A percentile compares a stretch with the other conserved stretches of the same genome.
Evolutionary conservation across 2,113 vertebrate genomes (phyloP).

Genomic region (Platichthys stellatus): DNA sequence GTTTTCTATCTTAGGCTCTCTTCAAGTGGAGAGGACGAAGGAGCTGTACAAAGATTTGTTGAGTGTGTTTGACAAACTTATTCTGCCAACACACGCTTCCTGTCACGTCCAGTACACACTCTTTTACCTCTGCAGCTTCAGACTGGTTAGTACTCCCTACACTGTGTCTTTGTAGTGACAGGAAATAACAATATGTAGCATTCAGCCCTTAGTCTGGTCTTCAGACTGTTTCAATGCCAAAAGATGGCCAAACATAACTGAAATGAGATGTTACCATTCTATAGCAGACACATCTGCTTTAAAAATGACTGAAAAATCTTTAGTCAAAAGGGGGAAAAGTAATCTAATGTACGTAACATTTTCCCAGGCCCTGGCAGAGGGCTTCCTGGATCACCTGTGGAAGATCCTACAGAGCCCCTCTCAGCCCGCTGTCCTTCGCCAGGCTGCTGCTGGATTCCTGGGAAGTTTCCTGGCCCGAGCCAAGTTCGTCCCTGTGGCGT

Average conservation of each 20-base stretch:
- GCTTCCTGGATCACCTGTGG: conserved; percentile 97
- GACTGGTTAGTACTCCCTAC: conserved; percentile 86
- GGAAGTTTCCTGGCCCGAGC: conserved; percentile 96
- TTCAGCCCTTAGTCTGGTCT: not conserved
- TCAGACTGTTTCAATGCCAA: not conserved
- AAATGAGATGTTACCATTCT: too few relatives aligned
- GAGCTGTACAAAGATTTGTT: conserved; percentile 90
- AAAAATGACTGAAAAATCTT: too few relatives aligned
- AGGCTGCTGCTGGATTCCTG: conserved; percentile 90
- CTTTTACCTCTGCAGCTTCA: conserved; percentile 98
- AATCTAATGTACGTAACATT: not conserved
- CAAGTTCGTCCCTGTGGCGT: conserved; percentile 92
- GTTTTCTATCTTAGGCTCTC: conserved; percentile 75
- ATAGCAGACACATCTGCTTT: too few relatives aligned
- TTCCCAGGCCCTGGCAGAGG: conserved; percentile 90
- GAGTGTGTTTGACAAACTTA: conserved; percentile 91
- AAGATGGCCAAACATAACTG: too few relatives aligned
- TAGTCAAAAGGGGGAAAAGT: too few relatives aligned
- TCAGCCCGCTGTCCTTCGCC: conserved; percentile 90
- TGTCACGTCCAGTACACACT: conserved; percentile 93
- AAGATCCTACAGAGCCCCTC: conserved; percentile 90
- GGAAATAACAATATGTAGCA: not conserved
- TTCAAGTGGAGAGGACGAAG: conserved; percentile 87
- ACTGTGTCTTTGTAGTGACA: not conserved
- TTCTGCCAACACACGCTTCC: conserved; percentile 94